These are phyloP conservation scores for Crypturellus tataupa DNA, from an alignment of 2,797 vertebrate genomes.

Conservation along the genomic window DNA sequence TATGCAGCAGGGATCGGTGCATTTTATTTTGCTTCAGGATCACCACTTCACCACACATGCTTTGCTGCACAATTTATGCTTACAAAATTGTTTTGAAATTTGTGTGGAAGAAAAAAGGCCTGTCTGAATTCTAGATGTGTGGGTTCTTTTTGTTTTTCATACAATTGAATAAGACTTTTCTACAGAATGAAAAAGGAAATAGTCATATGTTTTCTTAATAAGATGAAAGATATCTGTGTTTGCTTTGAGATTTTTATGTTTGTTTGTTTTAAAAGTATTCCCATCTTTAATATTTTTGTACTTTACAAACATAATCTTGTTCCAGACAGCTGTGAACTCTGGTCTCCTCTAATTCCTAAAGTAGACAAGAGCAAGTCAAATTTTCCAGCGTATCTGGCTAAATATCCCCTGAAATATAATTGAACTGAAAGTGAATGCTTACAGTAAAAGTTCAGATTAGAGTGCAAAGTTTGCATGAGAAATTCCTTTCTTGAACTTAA, in stretches of 20 bases:
- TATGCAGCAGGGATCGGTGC: neutral
- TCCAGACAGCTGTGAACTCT: slow-evolving; percentile 76
- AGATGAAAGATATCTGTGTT: slow-evolving; percentile 79
- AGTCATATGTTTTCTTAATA: slow-evolving; percentile 73
- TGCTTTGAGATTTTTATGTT: slow-evolving; percentile 78
- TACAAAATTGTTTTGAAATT: slow-evolving; percentile 37
- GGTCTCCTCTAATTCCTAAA: slow-evolving; percentile 68
- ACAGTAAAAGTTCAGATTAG: slow-evolving; percentile 66
- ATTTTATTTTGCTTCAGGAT: slow-evolving; percentile 38
- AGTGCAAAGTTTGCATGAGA: slow-evolving; percentile 66
- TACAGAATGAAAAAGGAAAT: slow-evolving; percentile 68
- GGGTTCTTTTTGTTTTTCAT: neutral
- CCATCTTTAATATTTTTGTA: slow-evolving; percentile 79
- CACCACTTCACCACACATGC: neutral
- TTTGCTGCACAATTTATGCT: neutral
- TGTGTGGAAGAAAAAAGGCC: neutral
- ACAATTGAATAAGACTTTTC: slow-evolving; percentile 46
- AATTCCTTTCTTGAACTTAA: slow-evolving; percentile 72
- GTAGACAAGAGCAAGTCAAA: slow-evolving; percentile 60
- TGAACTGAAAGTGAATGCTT: slow-evolving; percentile 62
- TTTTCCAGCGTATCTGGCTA: slow-evolving; percentile 71
- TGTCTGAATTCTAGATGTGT: neutral
- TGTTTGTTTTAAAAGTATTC: slow-evolving; percentile 79
- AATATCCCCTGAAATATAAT: slow-evolving; percentile 60
- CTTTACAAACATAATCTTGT: slow-evolving; percentile 77